phyloP scores from a whole-genome alignment of 2,113 vertebrate species.

The Prinia subflava region DNA sequence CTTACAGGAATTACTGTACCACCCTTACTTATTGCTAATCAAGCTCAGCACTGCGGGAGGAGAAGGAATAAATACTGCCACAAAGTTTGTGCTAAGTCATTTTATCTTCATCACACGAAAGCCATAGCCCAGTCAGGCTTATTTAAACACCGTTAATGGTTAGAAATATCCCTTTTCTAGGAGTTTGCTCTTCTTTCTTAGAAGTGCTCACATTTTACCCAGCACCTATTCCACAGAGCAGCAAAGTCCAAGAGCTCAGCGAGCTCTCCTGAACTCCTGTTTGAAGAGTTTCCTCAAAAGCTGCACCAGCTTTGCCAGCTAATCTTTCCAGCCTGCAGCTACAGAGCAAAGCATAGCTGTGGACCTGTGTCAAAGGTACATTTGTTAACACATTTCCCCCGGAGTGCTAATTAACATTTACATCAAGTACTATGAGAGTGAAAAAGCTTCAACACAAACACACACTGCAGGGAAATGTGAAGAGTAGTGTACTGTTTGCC shows the following conservation, averaged over 20 bases:
- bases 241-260: neutral
- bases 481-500: constrained; percentile 29
- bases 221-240: neutral
- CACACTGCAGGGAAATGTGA: neutral
- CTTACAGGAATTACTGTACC: constrained; percentile 1
- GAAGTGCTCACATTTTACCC: neutral
- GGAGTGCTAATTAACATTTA: constrained; percentile 65
- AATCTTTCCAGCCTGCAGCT: constrained; percentile 44
- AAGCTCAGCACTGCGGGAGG: neutral
- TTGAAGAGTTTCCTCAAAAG: constrained; percentile 49
- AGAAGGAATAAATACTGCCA: neutral
- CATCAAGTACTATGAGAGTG: neutral
- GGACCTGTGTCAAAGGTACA: constrained; percentile 63
- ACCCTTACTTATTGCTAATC: constrained; percentile 28
- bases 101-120: neutral
- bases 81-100: neutral
- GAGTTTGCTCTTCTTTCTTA: neutral
- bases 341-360: neutral
- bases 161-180: neutral
- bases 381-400: constrained; percentile 61
- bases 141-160: neutral
- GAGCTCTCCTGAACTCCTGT: neutral
- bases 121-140: neutral
- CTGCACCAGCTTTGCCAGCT: constrained; percentile 11
- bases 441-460: constrained; percentile 24